Conservation (phyloP, 2,888 invertebrate species). For the Drosophila macrospina region DNA sequence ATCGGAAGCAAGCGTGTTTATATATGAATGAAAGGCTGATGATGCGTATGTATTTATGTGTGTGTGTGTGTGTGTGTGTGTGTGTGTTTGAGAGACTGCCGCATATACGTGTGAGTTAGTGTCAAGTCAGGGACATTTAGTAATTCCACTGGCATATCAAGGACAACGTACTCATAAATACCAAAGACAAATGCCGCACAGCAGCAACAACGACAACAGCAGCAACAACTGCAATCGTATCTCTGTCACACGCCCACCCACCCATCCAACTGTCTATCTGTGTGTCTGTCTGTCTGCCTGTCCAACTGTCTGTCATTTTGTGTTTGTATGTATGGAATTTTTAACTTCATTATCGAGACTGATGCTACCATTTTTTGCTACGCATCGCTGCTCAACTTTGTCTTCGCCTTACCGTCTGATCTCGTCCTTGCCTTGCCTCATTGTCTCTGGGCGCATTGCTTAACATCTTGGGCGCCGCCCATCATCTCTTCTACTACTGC, state of each 20-base stretch:
- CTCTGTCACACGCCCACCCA: constrained; percentile 18
- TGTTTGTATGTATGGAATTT: constrained; percentile 79
- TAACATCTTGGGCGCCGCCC: constrained; percentile 61
- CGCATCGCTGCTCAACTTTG: constrained; percentile 56
- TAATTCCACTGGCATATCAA: constrained; percentile 80
- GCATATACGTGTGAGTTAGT: constrained; percentile 67
- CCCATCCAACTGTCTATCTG: constrained; percentile 4
- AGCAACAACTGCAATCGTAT: constrained; percentile 52
- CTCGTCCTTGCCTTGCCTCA: constrained; percentile 49
- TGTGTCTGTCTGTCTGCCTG: constrained; percentile 15
- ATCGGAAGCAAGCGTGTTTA: constrained; percentile 44
- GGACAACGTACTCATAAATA: constrained; percentile 83
- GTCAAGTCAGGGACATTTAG: constrained; percentile 82
- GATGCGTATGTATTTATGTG: constrained; percentile 45
- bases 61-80: constrained; percentile 1
- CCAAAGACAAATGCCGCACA: constrained; percentile 79
- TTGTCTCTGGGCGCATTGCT: constrained; percentile 73
- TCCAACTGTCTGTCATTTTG: constrained; percentile 54
- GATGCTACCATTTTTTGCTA: constrained; percentile 58
- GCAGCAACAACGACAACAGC: constrained; percentile 18
- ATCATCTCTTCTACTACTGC: constrained; percentile 35
- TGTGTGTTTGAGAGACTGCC: constrained; percentile 26
- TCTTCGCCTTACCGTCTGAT: constrained; percentile 29
- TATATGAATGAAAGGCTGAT: constrained; percentile 62
- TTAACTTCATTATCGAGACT: constrained; percentile 77